Evolutionary conservation across 2,888 invertebrate species (phyloP).

Genomic region (Drosophila lacicola): DNA sequence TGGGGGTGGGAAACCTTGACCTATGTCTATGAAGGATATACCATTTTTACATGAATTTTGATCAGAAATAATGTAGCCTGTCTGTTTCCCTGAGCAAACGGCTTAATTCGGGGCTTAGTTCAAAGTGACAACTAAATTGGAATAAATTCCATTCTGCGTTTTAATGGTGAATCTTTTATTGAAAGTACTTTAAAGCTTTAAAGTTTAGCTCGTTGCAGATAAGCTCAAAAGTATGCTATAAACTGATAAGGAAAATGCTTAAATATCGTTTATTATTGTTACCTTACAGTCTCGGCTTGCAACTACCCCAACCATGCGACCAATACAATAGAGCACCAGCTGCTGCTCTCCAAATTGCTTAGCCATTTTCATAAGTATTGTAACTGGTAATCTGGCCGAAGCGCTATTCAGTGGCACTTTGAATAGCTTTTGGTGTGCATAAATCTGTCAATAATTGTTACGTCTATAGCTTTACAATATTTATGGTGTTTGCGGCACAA

Average conservation of each 20-base stretch:
- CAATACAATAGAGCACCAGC: slow-evolving; percentile 8
- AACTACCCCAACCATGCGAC: neutral
- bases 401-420: slow-evolving; percentile 35
- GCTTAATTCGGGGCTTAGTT: too few relatives aligned
- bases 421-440: slow-evolving; percentile 59
- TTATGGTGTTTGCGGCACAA: slow-evolving; percentile 58
- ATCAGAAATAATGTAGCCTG: too few relatives aligned
- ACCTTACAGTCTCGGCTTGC: slow-evolving; percentile 10
- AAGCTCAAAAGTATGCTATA: slow-evolving; percentile 29
- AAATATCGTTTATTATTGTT: slow-evolving; percentile 29
- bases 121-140: too few relatives aligned
- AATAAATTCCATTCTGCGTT: too few relatives aligned
- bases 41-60: too few relatives aligned
- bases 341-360: slow-evolving; percentile 25
- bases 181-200: neutral
- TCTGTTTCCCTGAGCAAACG: too few relatives aligned
- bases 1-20: too few relatives aligned
- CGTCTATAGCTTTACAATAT: slow-evolving; percentile 60
- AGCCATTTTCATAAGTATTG: slow-evolving; percentile 30
- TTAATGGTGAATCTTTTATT: neutral
- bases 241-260: slow-evolving; percentile 21
- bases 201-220: slow-evolving; percentile 21
- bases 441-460: slow-evolving; percentile 78
- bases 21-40: too few relatives aligned
- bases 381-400: slow-evolving; percentile 27